Conservation (phyloP, 2,797 vertebrate species). For the Gila robusta region DNA sequence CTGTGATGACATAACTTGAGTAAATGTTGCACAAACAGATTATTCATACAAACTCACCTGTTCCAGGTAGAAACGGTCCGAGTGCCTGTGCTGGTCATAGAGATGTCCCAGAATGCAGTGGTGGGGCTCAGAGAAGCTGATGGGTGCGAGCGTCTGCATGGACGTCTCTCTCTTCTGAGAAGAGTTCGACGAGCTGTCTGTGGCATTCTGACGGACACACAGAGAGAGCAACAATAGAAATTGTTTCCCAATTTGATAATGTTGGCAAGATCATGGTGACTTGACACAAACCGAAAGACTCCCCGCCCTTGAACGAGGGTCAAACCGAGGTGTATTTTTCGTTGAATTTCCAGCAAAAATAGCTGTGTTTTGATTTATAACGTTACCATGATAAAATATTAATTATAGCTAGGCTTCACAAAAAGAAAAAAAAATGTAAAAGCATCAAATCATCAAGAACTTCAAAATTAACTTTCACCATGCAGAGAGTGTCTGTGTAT, state of each 20-base stretch:
- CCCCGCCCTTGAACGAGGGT: neutral
- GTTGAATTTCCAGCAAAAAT: slow-evolving; percentile 1
- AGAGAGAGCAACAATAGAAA: slow-evolving; percentile 24
- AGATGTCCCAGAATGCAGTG: slow-evolving; percentile 89
- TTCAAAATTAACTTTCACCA: neutral
- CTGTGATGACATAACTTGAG: neutral
- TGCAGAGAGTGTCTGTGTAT: neutral
- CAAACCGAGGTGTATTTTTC: neutral
- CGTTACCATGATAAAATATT: neutral
- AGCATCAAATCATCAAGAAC: neutral
- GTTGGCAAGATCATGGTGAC: slow-evolving; percentile 19
- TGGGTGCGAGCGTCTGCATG: slow-evolving; percentile 81
- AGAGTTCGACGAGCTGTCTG: slow-evolving; percentile 98
- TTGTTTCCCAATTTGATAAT: slow-evolving; percentile 14
- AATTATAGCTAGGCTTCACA: neutral
- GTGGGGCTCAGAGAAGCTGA: slow-evolving; percentile 86
- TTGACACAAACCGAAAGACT: slow-evolving; percentile 7
- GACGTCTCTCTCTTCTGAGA: slow-evolving; percentile 90
- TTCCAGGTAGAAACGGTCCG: slow-evolving; percentile 88
- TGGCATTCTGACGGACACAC: slow-evolving; percentile 84
- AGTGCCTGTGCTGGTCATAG: slow-evolving; percentile 83
- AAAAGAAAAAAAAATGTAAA: neutral
- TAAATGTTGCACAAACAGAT: neutral
- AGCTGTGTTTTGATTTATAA: neutral
- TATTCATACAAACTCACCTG: slow-evolving; percentile 77